Percentiles rank a stretch among this genome's conserved stretches.
phyloP scores from a whole-genome alignment of 2,888 invertebrate species.

The Bellardia pandia region DNA sequence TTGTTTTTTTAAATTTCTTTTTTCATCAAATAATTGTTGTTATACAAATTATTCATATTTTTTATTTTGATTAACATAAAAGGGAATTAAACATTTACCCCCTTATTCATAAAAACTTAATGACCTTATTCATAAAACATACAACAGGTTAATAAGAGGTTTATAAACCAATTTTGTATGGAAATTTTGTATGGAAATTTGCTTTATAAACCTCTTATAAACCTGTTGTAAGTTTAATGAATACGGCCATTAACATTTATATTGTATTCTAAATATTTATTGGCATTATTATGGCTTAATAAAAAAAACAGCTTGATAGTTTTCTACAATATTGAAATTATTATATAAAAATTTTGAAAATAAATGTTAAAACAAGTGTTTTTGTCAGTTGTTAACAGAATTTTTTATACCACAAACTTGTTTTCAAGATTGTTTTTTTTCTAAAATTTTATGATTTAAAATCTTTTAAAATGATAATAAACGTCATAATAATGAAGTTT shows the following conservation, averaged over 20 bases:
- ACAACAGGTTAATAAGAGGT: no score
- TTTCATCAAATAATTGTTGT: background rate
- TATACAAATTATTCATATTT: conserved; percentile 33
- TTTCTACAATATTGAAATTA: background rate
- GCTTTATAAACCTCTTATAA: no score
- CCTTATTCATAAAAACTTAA: no score
- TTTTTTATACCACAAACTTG: background rate
- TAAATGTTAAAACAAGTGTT: background rate
- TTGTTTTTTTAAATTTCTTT: background rate
- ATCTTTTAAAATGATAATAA: background rate
- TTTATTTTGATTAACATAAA: background rate
- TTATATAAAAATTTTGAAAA: background rate
- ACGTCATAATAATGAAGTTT: conserved; percentile 1
- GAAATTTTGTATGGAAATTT: no score
- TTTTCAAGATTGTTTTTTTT: background rate
- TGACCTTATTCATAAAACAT: no score
- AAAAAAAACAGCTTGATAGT: background rate
- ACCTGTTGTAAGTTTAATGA: no score
- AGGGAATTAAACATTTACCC: conserved; percentile 20
- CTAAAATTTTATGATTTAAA: background rate
- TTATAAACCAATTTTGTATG: no score
- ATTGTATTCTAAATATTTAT: background rate
- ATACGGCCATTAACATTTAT: no score
- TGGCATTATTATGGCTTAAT: background rate
- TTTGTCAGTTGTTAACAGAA: background rate